phyloP scores from a whole-genome alignment of 1,140 invertebrate genomes.

The Lethrus apterus region DNA sequence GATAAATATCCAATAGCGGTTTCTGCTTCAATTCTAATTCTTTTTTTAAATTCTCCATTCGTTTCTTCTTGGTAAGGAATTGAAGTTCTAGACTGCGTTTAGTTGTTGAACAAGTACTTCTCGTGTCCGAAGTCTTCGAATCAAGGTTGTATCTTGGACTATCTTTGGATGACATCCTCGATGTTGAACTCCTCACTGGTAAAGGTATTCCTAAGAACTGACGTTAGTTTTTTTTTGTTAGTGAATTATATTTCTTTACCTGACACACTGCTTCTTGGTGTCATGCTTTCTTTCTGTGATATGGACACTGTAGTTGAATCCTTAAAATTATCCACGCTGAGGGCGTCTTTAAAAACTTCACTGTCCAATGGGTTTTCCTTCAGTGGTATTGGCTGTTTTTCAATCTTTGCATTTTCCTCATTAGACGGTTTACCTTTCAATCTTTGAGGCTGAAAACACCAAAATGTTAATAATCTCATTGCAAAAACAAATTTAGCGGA shows the following conservation, averaged over 20 bases:
- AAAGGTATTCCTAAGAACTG: constrained; percentile 2
- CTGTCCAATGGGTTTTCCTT: constrained; percentile 8
- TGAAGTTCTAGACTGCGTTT: constrained; percentile 34
- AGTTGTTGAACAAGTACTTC: constrained; percentile 8
- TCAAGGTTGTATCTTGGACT: neutral
- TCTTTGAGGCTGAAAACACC: too few relatives aligned
- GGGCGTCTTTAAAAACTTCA: constrained; percentile 8
- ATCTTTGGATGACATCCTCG: neutral
- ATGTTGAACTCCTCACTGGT: constrained; percentile 3
- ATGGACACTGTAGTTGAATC: constrained; percentile 4
- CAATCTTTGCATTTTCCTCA: too few relatives aligned
- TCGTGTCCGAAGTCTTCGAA: constrained; percentile 1
- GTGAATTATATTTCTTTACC: neutral
- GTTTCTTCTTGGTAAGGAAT: constrained; percentile 34
- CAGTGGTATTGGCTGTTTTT: too few relatives aligned
- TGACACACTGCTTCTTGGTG: constrained; percentile 4
- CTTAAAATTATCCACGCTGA: constrained; percentile 1
- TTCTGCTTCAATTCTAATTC: constrained; percentile 33
- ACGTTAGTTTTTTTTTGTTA: neutral
- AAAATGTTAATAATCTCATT: too few relatives aligned
- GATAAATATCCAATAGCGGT: constrained; percentile 30
- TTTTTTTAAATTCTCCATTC: constrained; percentile 26
- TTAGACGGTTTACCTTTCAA: too few relatives aligned
- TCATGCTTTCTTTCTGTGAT: constrained; percentile 1
- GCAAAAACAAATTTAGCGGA: too few relatives aligned